Base-by-base conservation (phyloP, 2,888 invertebrate genomes). In the Homarus gammarus region DNA sequence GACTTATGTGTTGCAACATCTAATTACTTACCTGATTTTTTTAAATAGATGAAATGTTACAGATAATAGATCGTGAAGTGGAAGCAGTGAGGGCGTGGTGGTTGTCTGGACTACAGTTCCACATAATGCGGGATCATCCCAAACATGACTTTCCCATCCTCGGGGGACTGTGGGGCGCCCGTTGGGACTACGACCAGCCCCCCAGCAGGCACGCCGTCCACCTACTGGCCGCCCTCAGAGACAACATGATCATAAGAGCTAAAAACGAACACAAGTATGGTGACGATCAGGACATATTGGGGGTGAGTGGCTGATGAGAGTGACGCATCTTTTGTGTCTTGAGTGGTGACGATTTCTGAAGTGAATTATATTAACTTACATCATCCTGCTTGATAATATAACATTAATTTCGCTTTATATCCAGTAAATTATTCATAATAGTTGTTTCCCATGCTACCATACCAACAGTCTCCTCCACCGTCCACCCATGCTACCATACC, bases 161-260 rank as follows among this genome's bases (percentile, higher is more conserved):
- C 38, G 84, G 61, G 1, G 84, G 84, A 1, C 70, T 84, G 84
- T 84, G 84, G 84, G 84, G 84, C 8, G 79, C 75, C 40, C 75
- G 64, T 6, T 64, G 64, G 64, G 64, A 64, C 5, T n/a, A 27
- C 5, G 64, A 27, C 5, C n/a, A 3, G 64, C 6, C 64, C 64
- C 8, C 5, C 8, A 64, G n/a, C 8, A 22, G 31, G 64, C 5
- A 18, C 31, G 64, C 3, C n/a, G 64, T 18, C 64, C 44, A 12
- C 44, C 44, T 8, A 12, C 64, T 64, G 22, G 31, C 64, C 22
- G 64, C 31, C 64, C 22, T 64, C 22, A 22, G 64, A 6, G 64
- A 64, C 64, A 18, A 22, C 22, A 64, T 64, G 64, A 6, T 64
- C n/a, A 3, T 3, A 6, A 64, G 31, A 22, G 31, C 64, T 27